A percentile compares a stretch with the other conserved stretches of the same genome.
These are phyloP conservation scores for Hippocampus guttulatus DNA, from an alignment of 2,113 vertebrate genomes.

Conservation along the genomic window DNA sequence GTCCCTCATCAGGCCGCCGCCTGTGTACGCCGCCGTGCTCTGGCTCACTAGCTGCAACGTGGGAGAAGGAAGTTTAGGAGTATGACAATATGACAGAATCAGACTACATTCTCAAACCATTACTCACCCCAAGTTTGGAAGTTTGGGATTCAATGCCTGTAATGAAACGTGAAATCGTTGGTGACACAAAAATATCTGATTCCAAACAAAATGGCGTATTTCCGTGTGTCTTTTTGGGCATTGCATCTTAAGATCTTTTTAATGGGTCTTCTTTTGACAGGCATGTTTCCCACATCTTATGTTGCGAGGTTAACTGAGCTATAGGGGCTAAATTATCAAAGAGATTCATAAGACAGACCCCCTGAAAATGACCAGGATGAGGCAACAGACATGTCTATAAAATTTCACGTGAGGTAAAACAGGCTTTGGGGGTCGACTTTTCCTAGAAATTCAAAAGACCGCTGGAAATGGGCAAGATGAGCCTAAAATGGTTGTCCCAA, in stretches of 20 bases:
- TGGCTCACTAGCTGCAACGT: constrained; percentile 71
- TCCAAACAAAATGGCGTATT: neutral
- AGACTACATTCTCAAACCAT: neutral
- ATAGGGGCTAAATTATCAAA: neutral
- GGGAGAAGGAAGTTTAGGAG: neutral
- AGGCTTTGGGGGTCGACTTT: neutral
- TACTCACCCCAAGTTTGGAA: constrained; percentile 64
- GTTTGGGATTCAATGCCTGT: constrained; percentile 60
- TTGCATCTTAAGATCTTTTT: neutral
- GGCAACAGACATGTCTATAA: neutral
- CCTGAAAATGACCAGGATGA: no score
- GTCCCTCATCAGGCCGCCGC: constrained; percentile 81
- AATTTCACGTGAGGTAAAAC: neutral
- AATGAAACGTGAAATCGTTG: constrained; percentile 2
- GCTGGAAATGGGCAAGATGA: neutral
- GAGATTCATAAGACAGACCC: no score
- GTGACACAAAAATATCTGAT: neutral
- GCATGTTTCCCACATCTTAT: neutral
- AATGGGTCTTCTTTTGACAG: neutral
- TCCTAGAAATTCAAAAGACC: neutral
- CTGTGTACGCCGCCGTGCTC: constrained; percentile 73
- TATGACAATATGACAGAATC: neutral
- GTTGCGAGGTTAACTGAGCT: neutral
- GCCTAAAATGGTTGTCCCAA: no score
- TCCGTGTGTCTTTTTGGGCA: neutral